phyloP scores from a whole-genome alignment of 2,797 vertebrate species.

The Oceanodroma leucorhoa region DNA sequence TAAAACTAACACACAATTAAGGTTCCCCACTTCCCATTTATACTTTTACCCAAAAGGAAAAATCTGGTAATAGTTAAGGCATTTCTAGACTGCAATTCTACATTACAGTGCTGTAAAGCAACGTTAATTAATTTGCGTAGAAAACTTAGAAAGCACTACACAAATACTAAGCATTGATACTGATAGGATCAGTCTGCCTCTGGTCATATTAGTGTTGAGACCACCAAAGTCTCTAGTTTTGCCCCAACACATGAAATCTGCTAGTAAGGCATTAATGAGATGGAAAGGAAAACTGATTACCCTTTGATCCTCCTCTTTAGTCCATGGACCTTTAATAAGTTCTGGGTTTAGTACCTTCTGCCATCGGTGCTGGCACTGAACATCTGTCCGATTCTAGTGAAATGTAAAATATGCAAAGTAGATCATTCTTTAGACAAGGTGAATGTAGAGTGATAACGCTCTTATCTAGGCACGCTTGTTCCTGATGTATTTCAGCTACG shows the following conservation, averaged over 20 bases:
- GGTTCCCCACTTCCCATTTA: constrained; percentile 3
- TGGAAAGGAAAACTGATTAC: constrained; percentile 75
- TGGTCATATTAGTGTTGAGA: neutral
- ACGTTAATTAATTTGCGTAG: neutral
- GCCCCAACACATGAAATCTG: neutral
- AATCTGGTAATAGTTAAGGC: neutral
- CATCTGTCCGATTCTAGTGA: constrained; percentile 93
- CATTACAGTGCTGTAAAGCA: neutral
- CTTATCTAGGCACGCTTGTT: neutral
- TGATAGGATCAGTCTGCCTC: neutral
- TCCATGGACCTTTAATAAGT: constrained; percentile 99
- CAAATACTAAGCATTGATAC: neutral
- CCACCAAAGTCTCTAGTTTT: neutral
- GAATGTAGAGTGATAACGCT: neutral
- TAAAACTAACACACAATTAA: constrained; percentile 16
- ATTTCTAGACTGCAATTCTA: neutral
- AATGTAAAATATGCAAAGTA: neutral
- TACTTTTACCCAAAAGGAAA: constrained; percentile 3
- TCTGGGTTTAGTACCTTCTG: constrained; percentile 98
- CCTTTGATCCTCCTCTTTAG: constrained; percentile 98
- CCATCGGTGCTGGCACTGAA: constrained; percentile 98
- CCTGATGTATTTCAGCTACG: neutral
- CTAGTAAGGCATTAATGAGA: neutral
- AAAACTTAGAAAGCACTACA: neutral
- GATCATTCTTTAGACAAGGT: neutral